Base-by-base conservation (phyloP, 2,113 vertebrate species). In the Cyphomyrus plagiostoma region DNA sequence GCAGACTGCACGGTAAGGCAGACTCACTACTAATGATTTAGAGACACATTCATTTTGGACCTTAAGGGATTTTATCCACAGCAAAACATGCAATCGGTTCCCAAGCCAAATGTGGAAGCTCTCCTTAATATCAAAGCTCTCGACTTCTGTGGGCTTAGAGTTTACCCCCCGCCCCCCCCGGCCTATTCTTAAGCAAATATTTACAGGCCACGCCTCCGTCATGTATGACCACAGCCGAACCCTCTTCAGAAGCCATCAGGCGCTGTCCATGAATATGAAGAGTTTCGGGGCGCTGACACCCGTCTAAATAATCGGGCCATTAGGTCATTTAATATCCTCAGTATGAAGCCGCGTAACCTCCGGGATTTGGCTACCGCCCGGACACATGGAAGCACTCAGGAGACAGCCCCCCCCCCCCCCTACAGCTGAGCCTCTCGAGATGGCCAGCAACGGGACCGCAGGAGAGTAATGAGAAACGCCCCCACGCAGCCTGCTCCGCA, bases 271-370 rank as follows among this genome's bases (percentile, higher is more conserved):
- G 88, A 89, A 91, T 19, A 88, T 30, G 52, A 82, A 91, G 88
- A 90, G 91, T 92, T 89, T 89, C 86, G 53, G 90, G n/a, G 26
- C 83, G 91, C 90, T 91, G 87, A 91, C 90, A 90, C 42, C 90
- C 88, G 91, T 91, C 91, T 92, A 91, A 93, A 93, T 94, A 94
- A 94, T 93, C 91, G 88, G 89, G 89, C 91, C 92, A 93, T 94
- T 94, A 94, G 93, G 92, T 94, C 93, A 93, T 94, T 94, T 94
- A 93, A 94, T 95, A 94, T 95, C 94, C 93, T 92, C 92, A 84
- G 90, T 92, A 93, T 94, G 92, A 93, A 94, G 94, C 94, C 91
- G 89, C 85, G 84, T 80, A 88, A 92, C 93, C 91, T 90, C 53
- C 23, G 92, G 93, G 94, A 94, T 85, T 62, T n/a, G 53, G 70